Evolutionary conservation across 1,140 invertebrate species (phyloP).

Genomic region (Hyles euphorbiae): DNA sequence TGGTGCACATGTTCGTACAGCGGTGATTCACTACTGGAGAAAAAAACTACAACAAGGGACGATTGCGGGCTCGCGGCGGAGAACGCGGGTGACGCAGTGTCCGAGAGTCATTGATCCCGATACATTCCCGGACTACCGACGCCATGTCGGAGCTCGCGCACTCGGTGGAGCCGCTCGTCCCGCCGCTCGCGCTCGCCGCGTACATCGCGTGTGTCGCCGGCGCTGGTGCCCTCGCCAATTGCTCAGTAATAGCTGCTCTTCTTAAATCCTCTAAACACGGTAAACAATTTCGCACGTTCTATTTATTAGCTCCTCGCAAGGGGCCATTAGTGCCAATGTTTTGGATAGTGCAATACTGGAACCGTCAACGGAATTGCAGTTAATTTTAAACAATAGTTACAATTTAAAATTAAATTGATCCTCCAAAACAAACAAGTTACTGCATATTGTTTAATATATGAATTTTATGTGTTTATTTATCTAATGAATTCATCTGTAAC

Average conservation of each 20-base stretch:
- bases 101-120: slow-evolving; percentile 65
- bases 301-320: no score
- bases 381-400: no score
- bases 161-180: slow-evolving; percentile 38
- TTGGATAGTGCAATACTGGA: no score
- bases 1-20: slow-evolving; percentile 47
- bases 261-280: slow-evolving; percentile 51
- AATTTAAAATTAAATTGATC: no score
- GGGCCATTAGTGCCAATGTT: no score
- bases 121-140: slow-evolving; percentile 54
- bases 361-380: no score
- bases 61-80: slow-evolving; percentile 27
- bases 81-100: slow-evolving; percentile 59
- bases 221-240: slow-evolving; percentile 54
- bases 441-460: no score
- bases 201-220: slow-evolving; percentile 54
- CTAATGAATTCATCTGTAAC: no score
- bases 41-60: slow-evolving; percentile 53
- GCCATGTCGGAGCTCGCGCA: slow-evolving; percentile 49
- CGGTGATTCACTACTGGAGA: slow-evolving; percentile 62
- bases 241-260: slow-evolving; percentile 50
- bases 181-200: slow-evolving; percentile 47
- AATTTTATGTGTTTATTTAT: no score
- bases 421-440: no score
- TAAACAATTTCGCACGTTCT: slow-evolving; percentile 21